Evolutionary conservation across 2,888 invertebrate species (phyloP).

Genomic region (Automeris io): DNA sequence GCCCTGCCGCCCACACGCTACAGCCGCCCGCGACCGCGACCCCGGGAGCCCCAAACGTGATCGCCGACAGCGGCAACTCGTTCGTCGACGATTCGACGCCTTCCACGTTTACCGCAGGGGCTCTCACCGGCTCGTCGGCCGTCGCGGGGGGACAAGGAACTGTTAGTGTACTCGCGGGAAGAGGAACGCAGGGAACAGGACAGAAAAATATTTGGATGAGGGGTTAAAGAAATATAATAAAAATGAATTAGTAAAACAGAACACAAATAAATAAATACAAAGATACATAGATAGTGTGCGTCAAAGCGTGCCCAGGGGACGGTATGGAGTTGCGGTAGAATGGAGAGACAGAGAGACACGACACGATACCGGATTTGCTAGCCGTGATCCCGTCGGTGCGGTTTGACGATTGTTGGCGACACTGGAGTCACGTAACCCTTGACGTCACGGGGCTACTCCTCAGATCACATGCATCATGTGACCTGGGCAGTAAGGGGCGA

Average conservation of each 20-base stretch:
- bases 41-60: conserved; percentile 59
- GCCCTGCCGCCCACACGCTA: conserved; percentile 76
- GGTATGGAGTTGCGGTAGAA: conserved; percentile 13
- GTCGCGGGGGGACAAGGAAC: conserved; percentile 23
- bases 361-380: conserved; percentile 25
- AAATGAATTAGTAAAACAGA: conserved; percentile 42
- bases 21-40: conserved; percentile 41
- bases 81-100: conserved; percentile 80
- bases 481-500: conserved; percentile 36
- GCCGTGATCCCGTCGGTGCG: conserved; percentile 27
- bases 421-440: conserved; percentile 27
- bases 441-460: conserved; percentile 31
- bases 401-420: conserved; percentile 43
- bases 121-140: conserved; percentile 40
- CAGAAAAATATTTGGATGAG: conserved; percentile 45
- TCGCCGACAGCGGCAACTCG: conserved; percentile 80
- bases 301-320: conserved; percentile 42
- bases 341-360: conserved; percentile 30
- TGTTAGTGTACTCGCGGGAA: not conserved
- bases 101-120: conserved; percentile 57
- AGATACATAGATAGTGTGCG: conserved; percentile 28
- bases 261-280: conserved; percentile 34
- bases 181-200: conserved; percentile 6
- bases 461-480: conserved; percentile 38
- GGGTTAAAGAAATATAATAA: conserved; percentile 51